phyloP scores from a whole-genome alignment of 2,113 vertebrate species.

The Cichladusa arquata region DNA sequence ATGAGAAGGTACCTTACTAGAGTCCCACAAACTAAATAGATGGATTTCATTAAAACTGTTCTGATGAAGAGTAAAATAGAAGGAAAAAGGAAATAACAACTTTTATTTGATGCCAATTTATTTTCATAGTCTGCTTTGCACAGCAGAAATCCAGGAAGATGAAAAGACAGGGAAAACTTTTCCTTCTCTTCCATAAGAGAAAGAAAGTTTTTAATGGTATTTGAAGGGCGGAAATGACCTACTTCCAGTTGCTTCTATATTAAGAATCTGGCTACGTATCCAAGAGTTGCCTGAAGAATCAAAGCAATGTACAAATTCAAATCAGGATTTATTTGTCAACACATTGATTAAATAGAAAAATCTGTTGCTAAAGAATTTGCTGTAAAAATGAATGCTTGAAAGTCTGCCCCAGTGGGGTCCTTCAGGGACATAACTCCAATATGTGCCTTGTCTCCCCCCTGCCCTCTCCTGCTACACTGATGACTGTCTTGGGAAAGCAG shows the following conservation, averaged over 20 bases:
- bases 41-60: constrained; percentile 28
- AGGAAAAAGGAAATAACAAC: background rate
- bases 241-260: constrained; percentile 54
- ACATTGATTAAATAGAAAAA: constrained; percentile 23
- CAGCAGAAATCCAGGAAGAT: constrained; percentile 26
- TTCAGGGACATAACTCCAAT: constrained; percentile 15
- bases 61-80: background rate
- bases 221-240: constrained; percentile 51
- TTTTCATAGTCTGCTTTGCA: background rate
- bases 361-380: background rate
- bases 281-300: constrained; percentile 45
- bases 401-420: background rate
- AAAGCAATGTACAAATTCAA: constrained; percentile 41
- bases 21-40: background rate
- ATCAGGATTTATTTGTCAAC: constrained; percentile 56
- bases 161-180: background rate
- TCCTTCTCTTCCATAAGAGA: background rate
- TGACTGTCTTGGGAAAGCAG: background rate
- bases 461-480: rapidly evolving
- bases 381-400: constrained; percentile 20
- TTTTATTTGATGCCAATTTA: constrained; percentile 46
- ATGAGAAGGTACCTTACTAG: background rate
- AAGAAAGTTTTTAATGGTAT: constrained; percentile 6
- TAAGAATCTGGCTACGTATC: constrained; percentile 30
- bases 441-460: background rate